Base-by-base conservation (phyloP, 2,888 invertebrate genomes). In the Polydrusus pterygomalis region DNA sequence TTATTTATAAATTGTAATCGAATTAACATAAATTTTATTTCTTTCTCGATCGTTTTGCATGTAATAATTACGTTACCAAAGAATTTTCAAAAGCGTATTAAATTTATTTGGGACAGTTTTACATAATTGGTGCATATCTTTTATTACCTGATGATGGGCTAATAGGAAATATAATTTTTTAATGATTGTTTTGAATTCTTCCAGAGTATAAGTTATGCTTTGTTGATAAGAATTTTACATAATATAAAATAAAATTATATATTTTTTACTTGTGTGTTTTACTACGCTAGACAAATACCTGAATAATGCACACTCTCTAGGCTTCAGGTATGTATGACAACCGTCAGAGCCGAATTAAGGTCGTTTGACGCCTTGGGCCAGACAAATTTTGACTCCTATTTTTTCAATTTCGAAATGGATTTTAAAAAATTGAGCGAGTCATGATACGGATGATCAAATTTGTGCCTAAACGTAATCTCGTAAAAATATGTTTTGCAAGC, bases 71-170 rank as follows among this genome's bases (percentile, higher is more conserved):
- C 20, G 5, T 51, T 51, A 18, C 30, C 56, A 56, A 56, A 56
- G 30, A 56, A 34, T 56, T 34, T 8, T 15, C 56, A 56, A 25
- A n/a, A 3, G n/a, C 34, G 5, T 56, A 56, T 2, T n/a, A 49
- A 17, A 30, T 18, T 56, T n/a, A 30, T 34, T 56, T 56, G 9
- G 9, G 9, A 30, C 9, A 7, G 8, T 34, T 34, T 56, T 56
- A 56, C 56, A 56, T 34, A 8, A 30, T 56, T 56, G 56, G 56
- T 54, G 56, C 34, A 56, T 34, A 56, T 54, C 54, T 54, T 25
- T 54, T 54, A 30, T 54, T 56, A 15, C 56, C 30, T 30, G 56
- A 6, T 15, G 56, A 2, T 15, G 9, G 2, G 51, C 0, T 56
- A 56, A 56, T 56, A 34, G 34, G 34, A 15, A 56, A 11, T 20